Conservation (phyloP, 2,113 vertebrate species). For the Oncorhynchus masou region DNA sequence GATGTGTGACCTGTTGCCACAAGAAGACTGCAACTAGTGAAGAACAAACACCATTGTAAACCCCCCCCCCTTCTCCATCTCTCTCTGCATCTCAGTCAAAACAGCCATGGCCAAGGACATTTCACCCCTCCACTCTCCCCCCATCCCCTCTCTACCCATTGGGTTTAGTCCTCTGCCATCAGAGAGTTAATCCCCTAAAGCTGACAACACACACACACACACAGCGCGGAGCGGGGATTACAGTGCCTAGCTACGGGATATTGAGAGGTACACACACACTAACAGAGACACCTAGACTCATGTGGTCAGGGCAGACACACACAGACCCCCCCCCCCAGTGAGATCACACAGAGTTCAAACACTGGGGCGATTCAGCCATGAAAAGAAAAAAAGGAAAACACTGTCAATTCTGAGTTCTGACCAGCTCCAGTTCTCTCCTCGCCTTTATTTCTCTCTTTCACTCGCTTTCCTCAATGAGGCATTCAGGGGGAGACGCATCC, state of each 20-base stretch:
- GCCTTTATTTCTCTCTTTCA: neutral
- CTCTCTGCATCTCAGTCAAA: neutral
- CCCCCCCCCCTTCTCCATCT: neutral
- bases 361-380: neutral
- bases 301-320: neutral
- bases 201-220: neutral
- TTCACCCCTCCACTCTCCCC: neutral
- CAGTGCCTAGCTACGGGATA: too few species aligned
- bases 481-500: conserved; percentile 45
- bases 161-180: neutral
- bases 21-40: too few species aligned
- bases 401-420: neutral
- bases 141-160: neutral
- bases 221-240: neutral
- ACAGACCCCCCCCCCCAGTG: neutral
- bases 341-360: neutral
- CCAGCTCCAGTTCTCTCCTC: neutral
- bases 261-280: conserved; percentile 1
- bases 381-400: neutral
- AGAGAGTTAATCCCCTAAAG: neutral
- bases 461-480: conserved; percentile 53
- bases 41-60: too few species aligned
- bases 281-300: neutral
- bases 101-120: neutral
- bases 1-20: too few species aligned